Conservation (phyloP, 2,113 vertebrate species). For the Pelecanoides urinatrix region DNA sequence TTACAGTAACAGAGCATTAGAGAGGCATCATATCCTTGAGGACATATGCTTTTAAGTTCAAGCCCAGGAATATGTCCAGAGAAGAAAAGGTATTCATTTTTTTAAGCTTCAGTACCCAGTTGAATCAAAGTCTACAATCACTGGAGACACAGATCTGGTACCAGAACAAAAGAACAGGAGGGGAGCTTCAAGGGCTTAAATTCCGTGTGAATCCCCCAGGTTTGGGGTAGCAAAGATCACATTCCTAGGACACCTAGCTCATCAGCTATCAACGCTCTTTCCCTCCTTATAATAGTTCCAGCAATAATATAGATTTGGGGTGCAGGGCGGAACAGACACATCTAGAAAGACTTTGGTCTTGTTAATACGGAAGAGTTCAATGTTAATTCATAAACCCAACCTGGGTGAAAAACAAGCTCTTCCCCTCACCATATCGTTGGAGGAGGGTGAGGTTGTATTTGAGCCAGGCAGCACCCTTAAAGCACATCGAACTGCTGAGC, state of each 20-base stretch:
- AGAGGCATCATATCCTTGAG: background rate
- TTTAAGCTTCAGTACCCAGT: background rate
- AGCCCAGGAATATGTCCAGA: background rate
- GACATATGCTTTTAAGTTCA: background rate
- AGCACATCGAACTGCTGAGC: background rate
- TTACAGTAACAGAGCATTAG: background rate
- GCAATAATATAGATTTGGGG: background rate
- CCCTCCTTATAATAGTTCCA: background rate
- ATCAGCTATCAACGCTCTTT: background rate
- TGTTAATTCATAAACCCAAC: background rate
- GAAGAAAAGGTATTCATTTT: rapidly evolving
- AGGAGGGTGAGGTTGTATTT: background rate
- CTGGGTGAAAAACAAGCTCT: background rate
- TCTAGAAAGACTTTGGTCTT: background rate
- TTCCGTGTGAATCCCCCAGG: background rate
- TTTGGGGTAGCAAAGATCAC: background rate
- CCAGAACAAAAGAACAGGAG: background rate
- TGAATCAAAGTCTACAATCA: background rate
- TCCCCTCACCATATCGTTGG: rapidly evolving
- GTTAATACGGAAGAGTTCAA: background rate
- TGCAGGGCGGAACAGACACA: rapidly evolving
- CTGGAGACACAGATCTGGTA: background rate
- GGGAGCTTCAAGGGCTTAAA: background rate
- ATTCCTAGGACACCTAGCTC: background rate
- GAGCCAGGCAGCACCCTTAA: background rate